Conservation (phyloP, 2,888 invertebrate species). For the Alitta virens region DNA sequence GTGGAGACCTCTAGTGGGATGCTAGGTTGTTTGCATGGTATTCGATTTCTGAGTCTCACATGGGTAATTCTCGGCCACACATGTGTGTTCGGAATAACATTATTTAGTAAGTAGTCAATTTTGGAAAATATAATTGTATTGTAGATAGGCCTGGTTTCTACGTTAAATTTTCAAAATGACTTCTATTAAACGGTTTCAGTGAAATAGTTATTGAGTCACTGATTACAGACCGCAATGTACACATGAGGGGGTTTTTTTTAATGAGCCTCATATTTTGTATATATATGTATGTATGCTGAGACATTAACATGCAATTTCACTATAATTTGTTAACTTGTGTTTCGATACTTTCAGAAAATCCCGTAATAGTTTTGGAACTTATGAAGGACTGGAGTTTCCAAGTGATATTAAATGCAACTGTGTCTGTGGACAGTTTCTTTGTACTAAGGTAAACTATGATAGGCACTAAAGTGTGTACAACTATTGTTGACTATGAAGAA, state of each 20-base stretch:
- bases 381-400: conserved; percentile 34
- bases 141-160: no score
- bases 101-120: conserved; percentile 1
- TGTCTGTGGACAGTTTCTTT: conserved; percentile 53
- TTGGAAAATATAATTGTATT: background rate
- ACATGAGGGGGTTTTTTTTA: no score
- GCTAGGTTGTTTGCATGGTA: conserved; percentile 63
- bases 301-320: no score
- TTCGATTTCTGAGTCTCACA: conserved; percentile 60
- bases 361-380: conserved; percentile 16
- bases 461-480: background rate
- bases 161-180: no score
- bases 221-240: no score
- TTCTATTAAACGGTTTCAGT: no score
- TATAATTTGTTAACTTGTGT: background rate
- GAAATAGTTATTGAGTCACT: no score
- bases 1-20: background rate
- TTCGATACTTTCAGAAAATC: conserved; percentile 29
- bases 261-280: no score
- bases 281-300: no score
- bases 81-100: conserved; percentile 33
- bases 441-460: conserved; percentile 39
- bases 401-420: conserved; percentile 42
- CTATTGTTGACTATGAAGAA: no score
- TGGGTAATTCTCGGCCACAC: conserved; percentile 52